A percentile compares a stretch with the other conserved stretches of the same genome.
Evolutionary conservation across 1,140 invertebrate genomes (phyloP).

Genomic region (Copidosoma floridanum): DNA sequence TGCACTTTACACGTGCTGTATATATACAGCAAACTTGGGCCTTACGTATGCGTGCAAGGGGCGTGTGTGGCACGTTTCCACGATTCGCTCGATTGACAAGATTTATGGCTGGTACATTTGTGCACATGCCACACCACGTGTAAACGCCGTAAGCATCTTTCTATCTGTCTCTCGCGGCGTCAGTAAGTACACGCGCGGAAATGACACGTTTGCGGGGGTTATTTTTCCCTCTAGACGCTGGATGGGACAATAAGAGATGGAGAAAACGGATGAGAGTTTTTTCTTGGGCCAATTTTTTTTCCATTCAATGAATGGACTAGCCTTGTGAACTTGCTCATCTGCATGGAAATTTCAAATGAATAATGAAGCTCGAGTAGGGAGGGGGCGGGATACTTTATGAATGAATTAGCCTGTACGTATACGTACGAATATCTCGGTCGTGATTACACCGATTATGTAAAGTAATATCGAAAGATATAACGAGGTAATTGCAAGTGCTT

Average conservation of each 20-base stretch:
- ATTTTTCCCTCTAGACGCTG: too few species aligned
- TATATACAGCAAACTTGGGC: too few species aligned
- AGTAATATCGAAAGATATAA: slow-evolving; percentile 19
- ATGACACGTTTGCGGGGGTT: neutral
- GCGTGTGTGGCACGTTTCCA: slow-evolving; percentile 42
- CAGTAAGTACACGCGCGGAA: neutral
- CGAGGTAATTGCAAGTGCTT: slow-evolving; percentile 3
- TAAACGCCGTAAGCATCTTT: neutral
- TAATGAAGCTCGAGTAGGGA: too few species aligned
- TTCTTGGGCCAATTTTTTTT: too few species aligned
- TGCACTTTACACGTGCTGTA: slow-evolving; percentile 30
- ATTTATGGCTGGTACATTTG: slow-evolving; percentile 49
- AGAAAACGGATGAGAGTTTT: too few species aligned
- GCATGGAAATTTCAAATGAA: too few species aligned
- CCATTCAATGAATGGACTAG: too few species aligned
- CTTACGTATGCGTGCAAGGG: too few species aligned
- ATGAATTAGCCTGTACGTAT: neutral
- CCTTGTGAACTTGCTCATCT: too few species aligned
- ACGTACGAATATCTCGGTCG: slow-evolving; percentile 16
- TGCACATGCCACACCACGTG: neutral
- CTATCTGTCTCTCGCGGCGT: neutral
- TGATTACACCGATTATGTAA: slow-evolving; percentile 23
- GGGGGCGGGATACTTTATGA: too few species aligned
- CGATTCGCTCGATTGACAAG: slow-evolving; percentile 51
- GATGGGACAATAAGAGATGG: too few species aligned